These are phyloP conservation scores for Mythimna albipuncta DNA, from an alignment of 2,888 invertebrate genomes.

Conservation along the genomic window DNA sequence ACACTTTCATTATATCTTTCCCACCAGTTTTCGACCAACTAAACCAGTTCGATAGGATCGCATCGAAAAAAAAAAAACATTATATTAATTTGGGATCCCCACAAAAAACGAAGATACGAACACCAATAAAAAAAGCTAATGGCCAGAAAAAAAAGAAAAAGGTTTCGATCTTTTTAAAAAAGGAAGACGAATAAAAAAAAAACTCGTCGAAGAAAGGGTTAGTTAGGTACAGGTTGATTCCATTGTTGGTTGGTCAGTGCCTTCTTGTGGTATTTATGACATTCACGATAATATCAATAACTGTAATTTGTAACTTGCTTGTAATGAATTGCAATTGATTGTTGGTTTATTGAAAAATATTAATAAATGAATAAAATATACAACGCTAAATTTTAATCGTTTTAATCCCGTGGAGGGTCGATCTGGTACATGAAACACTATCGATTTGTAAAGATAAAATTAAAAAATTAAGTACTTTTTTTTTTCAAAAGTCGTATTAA, in stretches of 20 bases:
- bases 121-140: conserved; percentile 87
- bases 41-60: conserved; percentile 85
- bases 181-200: conserved; percentile 72
- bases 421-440: too few species aligned
- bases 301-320: conserved; percentile 39
- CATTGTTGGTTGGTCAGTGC: conserved; percentile 65
- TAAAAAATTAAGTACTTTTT: too few species aligned
- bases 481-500: too few species aligned
- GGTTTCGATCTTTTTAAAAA: conserved; percentile 81
- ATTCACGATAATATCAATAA: conserved; percentile 47
- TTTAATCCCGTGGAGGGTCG: too few species aligned
- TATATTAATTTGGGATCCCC: conserved; percentile 90
- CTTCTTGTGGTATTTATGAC: conserved; percentile 58
- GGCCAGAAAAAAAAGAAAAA: conserved; percentile 85
- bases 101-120: conserved; percentile 88
- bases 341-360: conserved; percentile 32
- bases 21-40: conserved; percentile 75
- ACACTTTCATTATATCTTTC: conserved; percentile 89
- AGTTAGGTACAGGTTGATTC: conserved; percentile 80
- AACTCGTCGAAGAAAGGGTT: conserved; percentile 85
- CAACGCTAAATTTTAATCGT: too few species aligned
- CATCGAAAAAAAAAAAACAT: conserved; percentile 82
- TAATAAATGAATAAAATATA: neutral
- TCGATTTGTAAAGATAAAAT: too few species aligned
- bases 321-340: conserved; percentile 32